Percentiles rank a stretch among this genome's conserved stretches.
phyloP scores from a whole-genome alignment of 2,888 invertebrate genomes.

The Hedychridium roseum region DNA sequence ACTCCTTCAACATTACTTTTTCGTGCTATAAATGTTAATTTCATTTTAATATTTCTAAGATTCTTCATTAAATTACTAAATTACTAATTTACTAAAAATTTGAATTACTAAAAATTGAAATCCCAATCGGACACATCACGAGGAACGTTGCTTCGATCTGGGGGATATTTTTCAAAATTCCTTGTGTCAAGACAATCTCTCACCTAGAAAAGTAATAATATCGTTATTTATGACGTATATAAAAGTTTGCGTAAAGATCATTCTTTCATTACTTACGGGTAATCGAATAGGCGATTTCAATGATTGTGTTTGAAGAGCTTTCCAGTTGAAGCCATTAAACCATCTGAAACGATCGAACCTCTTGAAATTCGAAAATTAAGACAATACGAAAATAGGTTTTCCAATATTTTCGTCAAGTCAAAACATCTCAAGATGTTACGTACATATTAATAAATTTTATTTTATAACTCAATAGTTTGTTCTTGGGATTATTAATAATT shows the following conservation, averaged over 20 bases:
- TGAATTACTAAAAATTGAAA: slow-evolving; percentile 72
- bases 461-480: not conserved
- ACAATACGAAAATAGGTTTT: not conserved
- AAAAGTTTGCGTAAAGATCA: not conserved
- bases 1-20: not conserved
- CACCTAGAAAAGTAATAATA: slow-evolving; percentile 55
- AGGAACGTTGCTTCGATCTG: slow-evolving; percentile 80
- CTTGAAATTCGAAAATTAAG: not conserved
- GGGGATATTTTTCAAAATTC: slow-evolving; percentile 86
- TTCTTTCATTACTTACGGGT: slow-evolving; percentile 61
- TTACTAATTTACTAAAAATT: not conserved
- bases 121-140: slow-evolving; percentile 91
- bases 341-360: slow-evolving; percentile 69
- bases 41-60: not conserved
- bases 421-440: not conserved
- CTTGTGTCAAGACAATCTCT: slow-evolving; percentile 75
- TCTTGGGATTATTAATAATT: not conserved
- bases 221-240: slow-evolving; percentile 1
- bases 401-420: not conserved
- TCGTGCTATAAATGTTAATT: too few species aligned
- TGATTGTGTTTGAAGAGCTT: slow-evolving; percentile 72
- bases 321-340: slow-evolving; percentile 92
- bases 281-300: slow-evolving; percentile 77
- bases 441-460: not conserved
- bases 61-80: not conserved